Conservation (phyloP, 2,113 vertebrate species). For the Ammodytes dubius region DNA sequence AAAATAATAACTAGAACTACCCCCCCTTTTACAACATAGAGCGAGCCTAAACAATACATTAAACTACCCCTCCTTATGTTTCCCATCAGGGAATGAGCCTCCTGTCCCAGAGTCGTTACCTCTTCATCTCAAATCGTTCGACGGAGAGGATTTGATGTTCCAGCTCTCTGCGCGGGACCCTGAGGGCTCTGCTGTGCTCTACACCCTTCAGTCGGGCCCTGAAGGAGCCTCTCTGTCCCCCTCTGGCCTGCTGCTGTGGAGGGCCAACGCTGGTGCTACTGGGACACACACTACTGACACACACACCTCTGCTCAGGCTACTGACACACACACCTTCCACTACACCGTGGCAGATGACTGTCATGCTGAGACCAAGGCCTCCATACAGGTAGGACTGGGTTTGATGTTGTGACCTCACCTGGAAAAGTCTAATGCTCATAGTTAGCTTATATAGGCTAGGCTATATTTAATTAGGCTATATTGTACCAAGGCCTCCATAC, state of each 20-base stretch:
- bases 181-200: constrained; percentile 88
- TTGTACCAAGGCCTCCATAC: no score
- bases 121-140: constrained; percentile 84
- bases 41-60: no score
- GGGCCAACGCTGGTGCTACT: constrained; percentile 50
- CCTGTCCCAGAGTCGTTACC: constrained; percentile 84
- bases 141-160: constrained; percentile 88
- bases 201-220: constrained; percentile 87
- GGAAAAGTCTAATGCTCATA: background rate
- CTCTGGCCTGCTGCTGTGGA: constrained; percentile 90
- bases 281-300: constrained; percentile 54
- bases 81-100: constrained; percentile 86
- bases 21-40: no score
- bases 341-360: constrained; percentile 89
- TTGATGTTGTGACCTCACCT: background rate
- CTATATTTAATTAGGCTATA: no score
- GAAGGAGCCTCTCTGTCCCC: constrained; percentile 86
- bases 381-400: constrained; percentile 82
- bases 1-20: no score
- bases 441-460: no score
- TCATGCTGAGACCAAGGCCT: constrained; percentile 79
- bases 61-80: background rate
- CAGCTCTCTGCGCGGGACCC: constrained; percentile 90
- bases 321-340: constrained; percentile 77
- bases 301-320: constrained; percentile 10